Evolutionary conservation across 2,113 vertebrate genomes (phyloP).

Genomic region (Dinomys branickii): DNA sequence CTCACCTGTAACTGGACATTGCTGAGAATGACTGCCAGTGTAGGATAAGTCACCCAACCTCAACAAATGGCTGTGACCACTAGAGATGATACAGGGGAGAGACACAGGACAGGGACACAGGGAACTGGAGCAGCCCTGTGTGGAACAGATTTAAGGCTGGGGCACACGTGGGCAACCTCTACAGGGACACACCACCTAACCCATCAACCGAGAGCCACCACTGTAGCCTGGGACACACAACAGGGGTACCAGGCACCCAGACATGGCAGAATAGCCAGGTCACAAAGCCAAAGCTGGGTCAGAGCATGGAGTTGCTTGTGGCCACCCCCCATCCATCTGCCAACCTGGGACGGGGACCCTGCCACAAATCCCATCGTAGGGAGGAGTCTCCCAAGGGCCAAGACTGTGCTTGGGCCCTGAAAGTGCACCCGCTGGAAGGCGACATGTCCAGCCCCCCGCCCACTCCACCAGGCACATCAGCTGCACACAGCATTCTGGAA

Average conservation of each 20-base stretch:
- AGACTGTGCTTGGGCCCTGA: neutral
- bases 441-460: neutral
- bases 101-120: neutral
- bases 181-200: rapidly evolving
- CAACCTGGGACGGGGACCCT: neutral
- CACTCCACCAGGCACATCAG: neutral
- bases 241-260: neutral
- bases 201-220: rapidly evolving
- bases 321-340: neutral
- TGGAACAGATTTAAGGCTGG: neutral
- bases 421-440: neutral
- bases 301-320: neutral
- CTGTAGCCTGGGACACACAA: rapidly evolving
- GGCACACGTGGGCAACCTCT: neutral
- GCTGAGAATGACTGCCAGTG: neutral
- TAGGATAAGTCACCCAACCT: neutral
- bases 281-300: rapidly evolving
- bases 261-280: rapidly evolving
- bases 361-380: neutral
- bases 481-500: constrained; percentile 70
- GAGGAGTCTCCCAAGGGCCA: neutral
- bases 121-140: neutral
- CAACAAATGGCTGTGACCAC: neutral
- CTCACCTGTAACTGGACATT: neutral
- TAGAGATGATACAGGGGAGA: neutral